Conservation (phyloP, 2,888 invertebrate species). For the Lysandra coridon region DNA sequence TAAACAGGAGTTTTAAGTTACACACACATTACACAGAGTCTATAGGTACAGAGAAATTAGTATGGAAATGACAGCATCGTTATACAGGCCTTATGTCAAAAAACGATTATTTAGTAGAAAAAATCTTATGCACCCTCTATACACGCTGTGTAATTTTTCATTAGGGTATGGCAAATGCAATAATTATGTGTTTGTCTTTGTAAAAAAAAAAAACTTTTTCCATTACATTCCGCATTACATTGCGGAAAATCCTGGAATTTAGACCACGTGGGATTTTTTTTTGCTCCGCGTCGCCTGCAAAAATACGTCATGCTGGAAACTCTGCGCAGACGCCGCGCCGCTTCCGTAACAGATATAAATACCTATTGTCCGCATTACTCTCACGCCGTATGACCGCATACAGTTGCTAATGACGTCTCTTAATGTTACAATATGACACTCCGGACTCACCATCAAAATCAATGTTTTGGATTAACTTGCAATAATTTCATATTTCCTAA, state of each 20-base stretch:
- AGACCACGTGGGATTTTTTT: background rate
- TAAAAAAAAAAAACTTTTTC: no score
- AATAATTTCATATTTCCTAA: no score
- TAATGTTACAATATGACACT: background rate
- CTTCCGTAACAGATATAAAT: constrained; percentile 2
- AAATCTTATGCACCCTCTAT: no score
- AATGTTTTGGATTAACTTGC: background rate
- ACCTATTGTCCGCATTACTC: constrained; percentile 2
- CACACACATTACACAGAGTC: no score
- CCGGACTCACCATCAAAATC: background rate
- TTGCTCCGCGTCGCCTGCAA: background rate
- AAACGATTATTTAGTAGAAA: no score
- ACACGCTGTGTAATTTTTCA: no score
- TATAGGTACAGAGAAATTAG: no score
- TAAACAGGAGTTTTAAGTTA: no score
- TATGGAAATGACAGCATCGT: no score
- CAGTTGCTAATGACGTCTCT: background rate
- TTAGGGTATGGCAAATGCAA: background rate
- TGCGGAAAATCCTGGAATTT: background rate
- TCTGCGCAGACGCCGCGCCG: background rate
- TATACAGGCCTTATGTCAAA: no score
- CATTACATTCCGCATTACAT: background rate
- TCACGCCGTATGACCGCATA: background rate
- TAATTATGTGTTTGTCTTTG: background rate
- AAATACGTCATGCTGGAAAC: background rate